A percentile compares a stretch with the other conserved stretches of the same genome.
These are phyloP conservation scores for Maniola hyperantus DNA, from an alignment of 2,888 invertebrate genomes.

Conservation along the genomic window DNA sequence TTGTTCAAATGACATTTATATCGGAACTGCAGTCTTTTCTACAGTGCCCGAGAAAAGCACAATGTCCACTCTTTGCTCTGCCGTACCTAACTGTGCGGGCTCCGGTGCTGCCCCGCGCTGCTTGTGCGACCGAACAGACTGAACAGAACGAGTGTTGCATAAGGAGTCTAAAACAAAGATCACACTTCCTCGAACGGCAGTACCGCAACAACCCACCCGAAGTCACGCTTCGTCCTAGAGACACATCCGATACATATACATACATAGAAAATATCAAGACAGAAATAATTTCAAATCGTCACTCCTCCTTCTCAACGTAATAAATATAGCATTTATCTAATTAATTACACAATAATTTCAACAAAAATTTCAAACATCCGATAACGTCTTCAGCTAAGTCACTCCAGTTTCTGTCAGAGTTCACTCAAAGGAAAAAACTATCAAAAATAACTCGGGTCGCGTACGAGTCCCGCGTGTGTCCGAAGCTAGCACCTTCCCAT, in stretches of 20 bases:
- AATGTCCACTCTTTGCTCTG: constrained; percentile 61
- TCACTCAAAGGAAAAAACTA: constrained; percentile 81
- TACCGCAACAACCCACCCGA: constrained; percentile 57
- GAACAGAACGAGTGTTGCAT: not conserved
- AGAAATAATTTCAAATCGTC: constrained; percentile 81
- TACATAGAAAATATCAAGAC: constrained; percentile 78
- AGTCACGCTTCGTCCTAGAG: constrained; percentile 67
- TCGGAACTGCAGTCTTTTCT: constrained; percentile 29
- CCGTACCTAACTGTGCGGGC: constrained; percentile 36
- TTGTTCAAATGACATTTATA: constrained; percentile 43
- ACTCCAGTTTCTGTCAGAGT: constrained; percentile 71
- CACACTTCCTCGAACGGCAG: constrained; percentile 50
- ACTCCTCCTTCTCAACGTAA: constrained; percentile 74
- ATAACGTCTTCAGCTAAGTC: constrained; percentile 78
- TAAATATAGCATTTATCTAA: constrained; percentile 80
- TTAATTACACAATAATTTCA: constrained; percentile 82
- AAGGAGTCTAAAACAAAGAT: constrained; percentile 23
- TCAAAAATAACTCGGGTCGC: constrained; percentile 83
- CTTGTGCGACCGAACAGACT: not conserved
- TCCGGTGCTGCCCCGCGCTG: constrained; percentile 40
- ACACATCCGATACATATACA: constrained; percentile 54
- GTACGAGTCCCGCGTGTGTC: constrained; percentile 79
- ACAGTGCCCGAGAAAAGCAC: constrained; percentile 46
- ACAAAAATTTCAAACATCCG: constrained; percentile 80
- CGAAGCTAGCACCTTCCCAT: constrained; percentile 83